These are phyloP conservation scores for Ceyx cyanopectus DNA, from an alignment of 2,113 vertebrate genomes.

Conservation along the genomic window DNA sequence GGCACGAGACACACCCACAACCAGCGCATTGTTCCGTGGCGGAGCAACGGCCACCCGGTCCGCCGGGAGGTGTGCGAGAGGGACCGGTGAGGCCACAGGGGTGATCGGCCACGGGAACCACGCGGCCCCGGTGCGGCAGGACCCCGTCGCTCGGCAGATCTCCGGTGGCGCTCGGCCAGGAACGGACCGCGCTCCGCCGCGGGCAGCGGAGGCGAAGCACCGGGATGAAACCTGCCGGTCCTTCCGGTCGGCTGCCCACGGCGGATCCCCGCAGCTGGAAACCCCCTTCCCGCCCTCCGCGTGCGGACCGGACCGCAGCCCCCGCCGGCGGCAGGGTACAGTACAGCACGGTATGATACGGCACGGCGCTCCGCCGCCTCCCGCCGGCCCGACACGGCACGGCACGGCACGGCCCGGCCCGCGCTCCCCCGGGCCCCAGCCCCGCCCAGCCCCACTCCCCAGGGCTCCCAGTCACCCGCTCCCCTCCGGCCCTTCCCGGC, in stretches of 20 bases:
- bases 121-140: neutral
- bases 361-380: neutral
- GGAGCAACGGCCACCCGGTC: fast-evolving
- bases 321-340: neutral
- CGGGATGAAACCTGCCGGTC: neutral
- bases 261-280: neutral
- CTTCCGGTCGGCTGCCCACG: neutral
- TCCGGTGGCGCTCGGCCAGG: neutral
- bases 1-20: neutral
- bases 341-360: neutral
- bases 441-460: neutral
- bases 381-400: neutral
- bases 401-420: neutral
- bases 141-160: neutral
- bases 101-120: neutral
- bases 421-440: neutral
- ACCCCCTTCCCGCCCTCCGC: neutral
- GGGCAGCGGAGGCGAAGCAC: neutral
- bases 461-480: too few species aligned
- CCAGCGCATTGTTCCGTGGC: neutral
- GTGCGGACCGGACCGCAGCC: neutral
- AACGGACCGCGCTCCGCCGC: neutral
- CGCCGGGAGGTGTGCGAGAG: neutral
- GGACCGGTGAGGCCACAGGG: neutral
- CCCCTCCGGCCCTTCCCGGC: neutral